Evolutionary conservation across 2,113 vertebrate species (phyloP), one percentile per base, ranked within the genome.

Genomic region (Nettapus auritus): DNA sequence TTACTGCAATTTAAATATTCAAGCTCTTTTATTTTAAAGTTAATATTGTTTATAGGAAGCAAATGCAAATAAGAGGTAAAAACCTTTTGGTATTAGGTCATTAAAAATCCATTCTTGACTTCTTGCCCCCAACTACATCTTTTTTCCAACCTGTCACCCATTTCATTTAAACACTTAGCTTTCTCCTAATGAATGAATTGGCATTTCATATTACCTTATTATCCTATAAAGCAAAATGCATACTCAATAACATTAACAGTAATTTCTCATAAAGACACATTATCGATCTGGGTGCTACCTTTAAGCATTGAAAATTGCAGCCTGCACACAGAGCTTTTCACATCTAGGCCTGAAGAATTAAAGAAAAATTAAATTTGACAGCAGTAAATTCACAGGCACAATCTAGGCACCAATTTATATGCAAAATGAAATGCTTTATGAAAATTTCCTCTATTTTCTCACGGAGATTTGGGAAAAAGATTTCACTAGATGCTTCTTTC

Each of bases 301-400:
- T 98, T 98, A 99, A 98, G 98, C 97, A 98, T 98, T 98, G 98
- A 98, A 99, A 99, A 98, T 98, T 98, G 98, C 98, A 98, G 98
- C 98, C 98, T 98, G 98, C 98, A 98, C 98, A 98, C 98, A 97
- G 96, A 98, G 98, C 98, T 98, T 98, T 98, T 98, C 98, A 98
- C 98, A 98, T 98, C 98, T 97, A 94, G 97, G 97, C 97, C 98
- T 99, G 99, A 99, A 99, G 99, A 99, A 99, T 99, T 99, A 99
- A 99, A 99, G 98, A 98, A 98, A 99, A 99, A 99, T 99, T 99
- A 99, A 99, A 99, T 99, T 99, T 99, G 99, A 99, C 99, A 99
- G 99, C 98, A 98, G 98, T 98, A 99, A 99, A 99, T 99, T 99
- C 98, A 98, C 97, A 97, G 98, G 96, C 98, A 98, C 98, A 98